Percentiles rank a stretch among this genome's conserved stretches.
These are phyloP conservation scores for Macaca nemestrina DNA, from an alignment of 2,113 vertebrate genomes.

Conservation along the genomic window DNA sequence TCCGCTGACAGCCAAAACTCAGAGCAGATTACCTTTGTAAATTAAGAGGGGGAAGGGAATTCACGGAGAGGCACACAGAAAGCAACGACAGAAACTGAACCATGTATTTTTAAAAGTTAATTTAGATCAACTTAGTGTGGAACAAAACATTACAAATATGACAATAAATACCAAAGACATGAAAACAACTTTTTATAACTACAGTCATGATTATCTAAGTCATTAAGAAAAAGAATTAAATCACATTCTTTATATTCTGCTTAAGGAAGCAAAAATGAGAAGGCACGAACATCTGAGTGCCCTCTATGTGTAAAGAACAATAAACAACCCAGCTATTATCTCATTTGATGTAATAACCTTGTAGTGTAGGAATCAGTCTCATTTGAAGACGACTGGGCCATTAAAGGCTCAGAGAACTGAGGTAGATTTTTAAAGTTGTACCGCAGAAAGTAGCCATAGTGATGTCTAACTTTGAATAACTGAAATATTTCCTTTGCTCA, in stretches of 20 bases:
- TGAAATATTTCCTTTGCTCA: constrained; percentile 2
- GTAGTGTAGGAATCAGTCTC: not conserved
- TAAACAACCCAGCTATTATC: not conserved
- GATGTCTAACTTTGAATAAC: not conserved
- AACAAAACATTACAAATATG: not conserved
- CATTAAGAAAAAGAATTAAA: constrained; percentile 29
- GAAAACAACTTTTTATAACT: not conserved
- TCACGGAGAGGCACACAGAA: not conserved
- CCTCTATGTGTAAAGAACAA: not conserved
- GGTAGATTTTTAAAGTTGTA: not conserved
- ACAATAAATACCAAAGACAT: not conserved
- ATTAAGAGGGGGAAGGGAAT: not conserved
- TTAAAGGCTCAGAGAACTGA: not conserved
- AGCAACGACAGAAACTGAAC: not conserved
- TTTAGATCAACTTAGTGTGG: not conserved
- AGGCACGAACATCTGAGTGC: not conserved
- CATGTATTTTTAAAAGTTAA: not conserved
- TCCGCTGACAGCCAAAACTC: not conserved
- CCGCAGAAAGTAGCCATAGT: not conserved
- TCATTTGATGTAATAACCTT: not conserved
- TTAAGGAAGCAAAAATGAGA: constrained; percentile 35
- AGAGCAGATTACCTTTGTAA: not conserved
- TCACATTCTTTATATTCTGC: not conserved
- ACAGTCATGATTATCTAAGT: constrained; percentile 7
- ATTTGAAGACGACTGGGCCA: not conserved